A percentile compares a stretch with the other conserved stretches of the same genome.
These are phyloP conservation scores for Meloidogyne floridensis DNA, from an alignment of 1,140 invertebrate species.

Conservation along the genomic window DNA sequence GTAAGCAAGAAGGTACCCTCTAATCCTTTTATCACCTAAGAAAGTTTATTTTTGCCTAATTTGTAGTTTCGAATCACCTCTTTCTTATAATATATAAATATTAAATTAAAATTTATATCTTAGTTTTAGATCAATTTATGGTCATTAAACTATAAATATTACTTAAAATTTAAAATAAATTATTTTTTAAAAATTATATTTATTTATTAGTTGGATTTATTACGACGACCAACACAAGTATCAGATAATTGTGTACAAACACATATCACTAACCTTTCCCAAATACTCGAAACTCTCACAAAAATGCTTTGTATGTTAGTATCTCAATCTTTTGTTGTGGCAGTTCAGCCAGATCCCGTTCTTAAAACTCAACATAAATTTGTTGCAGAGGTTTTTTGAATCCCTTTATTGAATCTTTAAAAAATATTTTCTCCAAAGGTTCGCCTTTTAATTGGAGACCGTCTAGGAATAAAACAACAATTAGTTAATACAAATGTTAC, in stretches of 20 bases:
- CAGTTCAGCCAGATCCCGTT: conserved; percentile 63
- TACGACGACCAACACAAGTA: conserved; percentile 55
- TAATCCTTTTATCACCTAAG: too few species aligned
- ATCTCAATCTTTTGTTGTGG: conserved; percentile 63
- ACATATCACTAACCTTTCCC: conserved; percentile 56
- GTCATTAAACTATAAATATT: background rate
- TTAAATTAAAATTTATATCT: background rate
- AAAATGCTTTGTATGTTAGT: conserved; percentile 64
- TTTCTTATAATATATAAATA: background rate
- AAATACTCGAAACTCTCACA: conserved; percentile 60
- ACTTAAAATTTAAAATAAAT: background rate
- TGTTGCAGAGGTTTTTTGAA: conserved; percentile 25
- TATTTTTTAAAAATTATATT: background rate
- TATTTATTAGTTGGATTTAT: conserved; percentile 47
- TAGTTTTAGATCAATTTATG: background rate
- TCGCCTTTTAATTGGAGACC: conserved; percentile 62
- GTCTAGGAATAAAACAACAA: conserved; percentile 65
- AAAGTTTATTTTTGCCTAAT: background rate
- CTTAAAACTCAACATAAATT: conserved; percentile 65
- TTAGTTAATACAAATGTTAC: conserved; percentile 63
- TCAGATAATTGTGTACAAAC: conserved; percentile 52
- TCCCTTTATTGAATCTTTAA: background rate
- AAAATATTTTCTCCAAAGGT: conserved; percentile 39
- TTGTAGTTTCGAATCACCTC: background rate
- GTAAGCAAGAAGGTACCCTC: too few species aligned